These are phyloP conservation scores for Tanypteryx hageni DNA, from an alignment of 2,888 invertebrate species.

Conservation along the genomic window DNA sequence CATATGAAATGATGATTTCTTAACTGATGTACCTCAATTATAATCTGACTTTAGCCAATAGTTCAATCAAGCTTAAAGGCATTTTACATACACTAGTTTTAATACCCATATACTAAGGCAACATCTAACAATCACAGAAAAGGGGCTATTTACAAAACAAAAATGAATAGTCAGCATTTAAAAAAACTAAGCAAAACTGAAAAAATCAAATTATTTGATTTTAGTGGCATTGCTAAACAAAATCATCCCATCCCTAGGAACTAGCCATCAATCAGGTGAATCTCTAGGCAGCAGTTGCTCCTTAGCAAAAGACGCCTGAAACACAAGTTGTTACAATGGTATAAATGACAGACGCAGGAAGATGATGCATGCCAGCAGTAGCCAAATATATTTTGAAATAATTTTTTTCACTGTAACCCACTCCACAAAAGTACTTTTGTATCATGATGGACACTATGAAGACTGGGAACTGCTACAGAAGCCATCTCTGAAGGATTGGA, in stretches of 20 bases:
- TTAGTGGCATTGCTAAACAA: background rate
- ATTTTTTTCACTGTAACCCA: conserved; percentile 3
- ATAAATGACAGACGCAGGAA: conserved; percentile 22
- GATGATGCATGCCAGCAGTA: conserved; percentile 65
- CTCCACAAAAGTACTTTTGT: conserved; percentile 23
- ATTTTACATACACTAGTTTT: too few species aligned
- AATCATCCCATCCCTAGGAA: conserved; percentile 43
- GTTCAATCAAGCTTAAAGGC: too few species aligned
- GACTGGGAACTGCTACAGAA: conserved; percentile 58
- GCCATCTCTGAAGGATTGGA: conserved; percentile 56
- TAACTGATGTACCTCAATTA: too few species aligned
- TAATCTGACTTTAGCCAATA: background rate
- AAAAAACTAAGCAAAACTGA: background rate
- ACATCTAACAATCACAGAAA: background rate
- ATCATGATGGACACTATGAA: conserved; percentile 13
- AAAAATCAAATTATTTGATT: conserved; percentile 9
- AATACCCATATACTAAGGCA: too few species aligned
- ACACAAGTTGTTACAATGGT: background rate
- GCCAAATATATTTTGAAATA: conserved; percentile 49
- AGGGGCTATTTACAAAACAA: background rate
- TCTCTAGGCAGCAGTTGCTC: conserved; percentile 33
- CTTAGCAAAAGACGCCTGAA: conserved; percentile 20
- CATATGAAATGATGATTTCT: too few species aligned
- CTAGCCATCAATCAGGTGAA: conserved; percentile 9
- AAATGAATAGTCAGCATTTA: background rate